These are phyloP conservation scores for Metopolophium dirhodum DNA, from an alignment of 1,140 invertebrate species.

Conservation along the genomic window DNA sequence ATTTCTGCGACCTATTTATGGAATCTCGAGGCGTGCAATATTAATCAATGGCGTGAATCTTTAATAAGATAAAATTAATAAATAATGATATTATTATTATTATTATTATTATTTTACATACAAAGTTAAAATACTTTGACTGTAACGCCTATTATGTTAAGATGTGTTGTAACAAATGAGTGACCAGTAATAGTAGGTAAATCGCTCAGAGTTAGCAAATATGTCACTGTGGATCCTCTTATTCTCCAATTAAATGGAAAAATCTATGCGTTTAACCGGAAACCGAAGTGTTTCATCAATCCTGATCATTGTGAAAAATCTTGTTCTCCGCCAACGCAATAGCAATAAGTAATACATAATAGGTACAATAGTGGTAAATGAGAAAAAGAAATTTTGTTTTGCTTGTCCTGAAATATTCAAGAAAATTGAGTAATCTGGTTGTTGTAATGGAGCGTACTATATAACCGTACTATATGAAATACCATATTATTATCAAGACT, in stretches of 20 bases:
- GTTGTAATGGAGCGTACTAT: no score
- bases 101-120: background rate
- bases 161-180: background rate
- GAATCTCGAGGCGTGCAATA: background rate
- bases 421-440: no score
- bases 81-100: no score
- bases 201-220: background rate
- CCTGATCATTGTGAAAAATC: background rate
- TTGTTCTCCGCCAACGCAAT: background rate
- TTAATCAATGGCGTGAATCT: background rate
- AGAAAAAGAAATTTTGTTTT: no score
- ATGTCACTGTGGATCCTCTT: background rate
- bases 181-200: background rate
- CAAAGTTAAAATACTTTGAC: background rate
- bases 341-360: background rate
- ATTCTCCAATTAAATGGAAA: background rate
- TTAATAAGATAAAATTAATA: background rate
- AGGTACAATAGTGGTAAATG: no score
- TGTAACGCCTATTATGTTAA: background rate
- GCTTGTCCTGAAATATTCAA: no score
- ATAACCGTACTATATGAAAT: no score
- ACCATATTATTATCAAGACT: no score
- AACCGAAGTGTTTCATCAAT: background rate
- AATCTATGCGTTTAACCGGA: fast-evolving
- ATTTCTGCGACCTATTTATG: no score